These are phyloP conservation scores for Habrosyne pyritoides DNA, from an alignment of 2,888 invertebrate species.

Conservation along the genomic window DNA sequence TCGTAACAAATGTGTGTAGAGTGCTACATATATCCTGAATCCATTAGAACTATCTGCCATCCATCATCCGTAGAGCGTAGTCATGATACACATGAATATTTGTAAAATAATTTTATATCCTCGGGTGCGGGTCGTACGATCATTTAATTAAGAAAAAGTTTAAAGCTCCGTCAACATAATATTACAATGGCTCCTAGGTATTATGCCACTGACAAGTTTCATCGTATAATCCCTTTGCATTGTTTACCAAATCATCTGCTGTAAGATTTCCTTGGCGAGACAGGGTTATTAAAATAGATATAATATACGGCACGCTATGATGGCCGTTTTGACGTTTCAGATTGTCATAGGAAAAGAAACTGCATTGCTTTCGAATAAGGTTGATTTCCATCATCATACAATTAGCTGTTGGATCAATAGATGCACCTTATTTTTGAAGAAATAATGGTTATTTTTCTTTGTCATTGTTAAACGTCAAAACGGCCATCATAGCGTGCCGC, in stretches of 20 bases:
- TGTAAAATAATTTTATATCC: not conserved
- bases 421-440: no score
- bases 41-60: slow-evolving; percentile 3
- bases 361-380: no score
- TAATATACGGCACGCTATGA: no score
- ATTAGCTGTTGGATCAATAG: no score
- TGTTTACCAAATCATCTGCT: no score
- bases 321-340: no score
- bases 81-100: not conserved
- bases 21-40: not conserved
- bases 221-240: not conserved
- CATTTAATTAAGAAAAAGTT: not conserved
- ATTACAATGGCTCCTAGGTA: no score
- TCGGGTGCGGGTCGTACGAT: not conserved
- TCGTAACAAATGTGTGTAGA: not conserved
- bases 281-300: not conserved
- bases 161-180: not conserved
- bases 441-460: no score
- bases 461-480: no score
- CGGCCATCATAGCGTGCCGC: no score
- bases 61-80: not conserved
- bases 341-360: no score
- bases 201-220: not conserved
- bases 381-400: no score
- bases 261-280: not conserved